Evolutionary conservation across 2,797 vertebrate species (phyloP), one percentile per base, ranked within the genome.

Genomic region (Sebastes minor): DNA sequence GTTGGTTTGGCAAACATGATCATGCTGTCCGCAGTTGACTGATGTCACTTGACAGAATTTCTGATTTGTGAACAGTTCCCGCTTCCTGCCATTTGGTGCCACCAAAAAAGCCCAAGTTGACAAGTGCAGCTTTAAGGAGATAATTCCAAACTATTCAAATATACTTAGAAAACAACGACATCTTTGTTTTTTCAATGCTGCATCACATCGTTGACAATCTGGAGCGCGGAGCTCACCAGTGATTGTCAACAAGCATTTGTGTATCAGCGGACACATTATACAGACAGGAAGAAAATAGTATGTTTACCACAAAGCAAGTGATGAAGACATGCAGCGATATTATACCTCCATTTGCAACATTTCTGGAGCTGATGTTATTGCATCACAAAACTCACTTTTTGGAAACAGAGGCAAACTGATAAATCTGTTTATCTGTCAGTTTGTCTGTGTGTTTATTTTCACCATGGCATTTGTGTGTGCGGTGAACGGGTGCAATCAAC

Each of bases 51-150:
- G 22, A 35, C 57, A 55, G 60, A 14, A 53, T 33, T 64, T 49
- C 56, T 42, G 57, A 53, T 38, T 46, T 46, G 61, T 9, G 25
- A 83, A 78, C 70, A 71, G 46, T 78, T 67, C 70, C 53, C 33
- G 67, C 35, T 38, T 82, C 42, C 33, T 80, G 62, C 71, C 74
- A 81, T 86, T 83, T 83, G 71, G 83, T 68, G 57, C 81, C 56
- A 68, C 46, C 14, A 38, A 42, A 42, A 56, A 68, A 70, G 66
- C 63, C 23, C 77, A 63, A 68, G 32, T 71, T 76, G 61, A 67
- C 27, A 72, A 76, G 74, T 71, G 74, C 71, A 80, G 71, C 71
- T 81, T 78, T 52, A 53, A 65, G 73, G 61, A 59, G 81, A 86
- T 62, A n/a, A 76, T 66, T 71, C 32, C 75, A 66, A 65, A 59